Conservation (phyloP, 2,888 invertebrate species). For the Cacoxenus indagator region DNA sequence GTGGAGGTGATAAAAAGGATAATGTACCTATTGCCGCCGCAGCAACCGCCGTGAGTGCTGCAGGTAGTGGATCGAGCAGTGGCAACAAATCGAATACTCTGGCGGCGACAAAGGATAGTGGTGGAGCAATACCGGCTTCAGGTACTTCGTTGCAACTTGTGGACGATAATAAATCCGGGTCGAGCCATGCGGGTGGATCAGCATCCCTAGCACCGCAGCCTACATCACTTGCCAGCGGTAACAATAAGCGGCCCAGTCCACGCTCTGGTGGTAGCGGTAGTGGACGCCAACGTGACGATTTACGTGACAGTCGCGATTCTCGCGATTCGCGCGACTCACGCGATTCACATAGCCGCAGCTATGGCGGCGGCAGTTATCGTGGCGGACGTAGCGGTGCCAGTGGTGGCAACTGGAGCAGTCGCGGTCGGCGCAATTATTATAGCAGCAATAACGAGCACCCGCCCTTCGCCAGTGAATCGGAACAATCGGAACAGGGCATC, state of each 20-base stretch:
- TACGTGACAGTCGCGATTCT: conserved; percentile 30
- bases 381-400: conserved; percentile 69
- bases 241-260: conserved; percentile 57
- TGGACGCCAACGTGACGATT: conserved; percentile 40
- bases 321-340: conserved; percentile 63
- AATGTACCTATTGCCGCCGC: too few relatives aligned
- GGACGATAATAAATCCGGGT: too few relatives aligned
- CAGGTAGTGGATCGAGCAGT: too few relatives aligned
- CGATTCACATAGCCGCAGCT: conserved; percentile 64
- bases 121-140: too few relatives aligned
- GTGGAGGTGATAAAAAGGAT: too few relatives aligned
- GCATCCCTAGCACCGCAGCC: conserved; percentile 25
- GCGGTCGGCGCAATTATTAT: conserved; percentile 50
- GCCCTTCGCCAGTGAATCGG: conserved; percentile 74
- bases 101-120: too few relatives aligned
- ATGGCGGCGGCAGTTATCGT: conserved; percentile 71
- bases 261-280: conserved; percentile 69
- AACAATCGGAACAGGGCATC: conserved; percentile 78
- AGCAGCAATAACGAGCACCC: conserved; percentile 64
- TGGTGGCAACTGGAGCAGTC: conserved; percentile 70
- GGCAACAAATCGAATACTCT: conserved; percentile 5
- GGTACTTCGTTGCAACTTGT: too few relatives aligned
- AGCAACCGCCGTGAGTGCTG: too few relatives aligned
- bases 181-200: conserved; percentile 17
- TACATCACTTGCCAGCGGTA: conserved; percentile 11